Evolutionary conservation across 2,113 vertebrate species (phyloP).

Genomic region (Cololabis saira): DNA sequence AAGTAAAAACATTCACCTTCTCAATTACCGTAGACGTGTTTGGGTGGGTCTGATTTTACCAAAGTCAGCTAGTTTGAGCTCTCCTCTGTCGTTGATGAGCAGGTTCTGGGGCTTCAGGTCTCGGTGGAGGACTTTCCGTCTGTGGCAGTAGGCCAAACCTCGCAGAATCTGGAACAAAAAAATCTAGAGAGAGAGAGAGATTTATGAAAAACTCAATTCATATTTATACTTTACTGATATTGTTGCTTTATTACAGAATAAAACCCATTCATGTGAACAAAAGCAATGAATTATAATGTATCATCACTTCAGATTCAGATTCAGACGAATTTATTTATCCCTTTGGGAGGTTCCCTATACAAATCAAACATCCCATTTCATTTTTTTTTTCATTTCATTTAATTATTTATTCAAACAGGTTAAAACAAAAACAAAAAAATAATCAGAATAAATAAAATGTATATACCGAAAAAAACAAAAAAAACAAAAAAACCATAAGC

Average conservation of each 20-base stretch:
- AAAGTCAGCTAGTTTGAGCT: constrained; percentile 91
- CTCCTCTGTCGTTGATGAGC: constrained; percentile 89
- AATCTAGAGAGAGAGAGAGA: constrained; percentile 54
- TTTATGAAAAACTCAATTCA: background rate
- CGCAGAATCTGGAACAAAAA: constrained; percentile 89
- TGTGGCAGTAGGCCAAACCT: constrained; percentile 88
- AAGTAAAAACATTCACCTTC: background rate
- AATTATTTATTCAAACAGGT: too few relatives aligned
- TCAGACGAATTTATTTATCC: too few relatives aligned
- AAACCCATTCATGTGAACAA: background rate
- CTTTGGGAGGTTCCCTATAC: too few relatives aligned
- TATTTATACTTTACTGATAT: background rate
- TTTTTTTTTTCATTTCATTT: too few relatives aligned
- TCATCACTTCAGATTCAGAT: too few relatives aligned
- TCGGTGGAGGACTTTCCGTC: constrained; percentile 88
- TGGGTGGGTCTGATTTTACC: constrained; percentile 71
- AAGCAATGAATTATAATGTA: background rate
- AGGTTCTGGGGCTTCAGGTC: constrained; percentile 92
- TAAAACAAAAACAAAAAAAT: too few relatives aligned
- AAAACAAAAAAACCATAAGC: too few relatives aligned
- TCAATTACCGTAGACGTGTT: too few relatives aligned
- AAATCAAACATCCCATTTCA: too few relatives aligned
- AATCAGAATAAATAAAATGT: too few relatives aligned
- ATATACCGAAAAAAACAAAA: too few relatives aligned
- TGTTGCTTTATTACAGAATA: background rate